Evolutionary conservation across 2,888 invertebrate genomes (phyloP).

Genomic region (Marasmarcha lunaedactyla): DNA sequence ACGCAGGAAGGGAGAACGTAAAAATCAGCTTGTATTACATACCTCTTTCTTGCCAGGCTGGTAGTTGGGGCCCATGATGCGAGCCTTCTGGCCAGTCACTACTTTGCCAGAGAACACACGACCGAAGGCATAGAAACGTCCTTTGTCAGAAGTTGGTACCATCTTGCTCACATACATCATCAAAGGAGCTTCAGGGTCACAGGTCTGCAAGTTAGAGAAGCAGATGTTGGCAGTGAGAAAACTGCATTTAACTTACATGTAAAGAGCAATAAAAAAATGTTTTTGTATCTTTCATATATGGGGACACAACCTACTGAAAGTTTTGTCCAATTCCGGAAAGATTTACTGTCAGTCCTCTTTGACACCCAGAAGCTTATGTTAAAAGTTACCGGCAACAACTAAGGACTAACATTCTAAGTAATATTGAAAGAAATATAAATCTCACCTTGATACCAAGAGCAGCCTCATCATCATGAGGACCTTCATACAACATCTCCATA

Average conservation of each 20-base stretch:
- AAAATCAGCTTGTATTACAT: constrained; percentile 6
- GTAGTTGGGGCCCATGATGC: constrained; percentile 99
- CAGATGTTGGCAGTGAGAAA: constrained; percentile 1
- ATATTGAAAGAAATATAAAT: not conserved
- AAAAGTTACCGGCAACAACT: constrained; percentile 16
- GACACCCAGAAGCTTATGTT: constrained; percentile 17
- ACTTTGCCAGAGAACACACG: constrained; percentile 99
- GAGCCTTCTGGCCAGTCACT: constrained; percentile 90
- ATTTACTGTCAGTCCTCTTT: constrained; percentile 16
- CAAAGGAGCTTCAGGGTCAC: constrained; percentile 96
- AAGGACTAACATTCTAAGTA: constrained; percentile 1
- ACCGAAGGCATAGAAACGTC: constrained; percentile 99
- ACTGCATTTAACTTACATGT: not conserved
- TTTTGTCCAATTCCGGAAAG: constrained; percentile 13
- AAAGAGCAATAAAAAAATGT: no score
- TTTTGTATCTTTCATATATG: constrained; percentile 12
- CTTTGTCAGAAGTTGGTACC: constrained; percentile 99
- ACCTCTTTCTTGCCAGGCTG: constrained; percentile 96
- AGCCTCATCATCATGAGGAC: constrained; percentile 95
- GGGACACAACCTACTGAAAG: constrained; percentile 13
- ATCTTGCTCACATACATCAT: constrained; percentile 99
- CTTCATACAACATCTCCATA: constrained; percentile 99
- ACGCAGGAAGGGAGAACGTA: not conserved
- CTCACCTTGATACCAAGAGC: constrained; percentile 86
- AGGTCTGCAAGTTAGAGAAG: constrained; percentile 73